Percentiles rank a stretch among this genome's conserved stretches.
phyloP scores from a whole-genome alignment of 2,797 vertebrate genomes.

The Chrysolophus pictus region DNA sequence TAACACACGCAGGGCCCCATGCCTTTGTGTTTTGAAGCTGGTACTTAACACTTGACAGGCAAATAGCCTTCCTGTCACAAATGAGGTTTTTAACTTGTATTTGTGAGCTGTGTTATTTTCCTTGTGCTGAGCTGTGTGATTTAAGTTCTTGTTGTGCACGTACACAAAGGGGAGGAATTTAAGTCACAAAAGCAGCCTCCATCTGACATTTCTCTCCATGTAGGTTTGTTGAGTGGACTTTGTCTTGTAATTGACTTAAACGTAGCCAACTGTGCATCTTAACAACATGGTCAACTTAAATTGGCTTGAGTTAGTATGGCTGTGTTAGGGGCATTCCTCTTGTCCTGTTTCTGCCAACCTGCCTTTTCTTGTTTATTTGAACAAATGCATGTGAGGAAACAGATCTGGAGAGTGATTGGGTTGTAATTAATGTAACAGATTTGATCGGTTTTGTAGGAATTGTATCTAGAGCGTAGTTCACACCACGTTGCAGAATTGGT shows the following conservation, averaged over 20 bases:
- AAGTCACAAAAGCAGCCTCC: not conserved
- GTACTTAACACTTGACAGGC: not conserved
- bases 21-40: not conserved
- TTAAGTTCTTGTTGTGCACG: not conserved
- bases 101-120: not conserved
- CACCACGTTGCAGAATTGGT: not conserved
- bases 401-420: not conserved
- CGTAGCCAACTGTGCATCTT: not conserved
- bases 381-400: not conserved
- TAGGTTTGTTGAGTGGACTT: not conserved
- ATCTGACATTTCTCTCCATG: not conserved
- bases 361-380: not conserved
- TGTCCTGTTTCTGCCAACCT: not conserved
- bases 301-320: not conserved
- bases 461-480: not conserved
- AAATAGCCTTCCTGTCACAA: not conserved
- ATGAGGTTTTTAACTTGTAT: not conserved
- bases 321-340: not conserved
- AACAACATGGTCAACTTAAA: not conserved
- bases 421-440: not conserved
- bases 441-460: not conserved
- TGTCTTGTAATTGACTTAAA: not conserved
- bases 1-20: rapidly evolving
- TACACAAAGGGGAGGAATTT: not conserved
- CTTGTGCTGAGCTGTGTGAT: not conserved